These are phyloP conservation scores for Syrmaticus mikado DNA, from an alignment of 2,113 vertebrate species.

Conservation along the genomic window DNA sequence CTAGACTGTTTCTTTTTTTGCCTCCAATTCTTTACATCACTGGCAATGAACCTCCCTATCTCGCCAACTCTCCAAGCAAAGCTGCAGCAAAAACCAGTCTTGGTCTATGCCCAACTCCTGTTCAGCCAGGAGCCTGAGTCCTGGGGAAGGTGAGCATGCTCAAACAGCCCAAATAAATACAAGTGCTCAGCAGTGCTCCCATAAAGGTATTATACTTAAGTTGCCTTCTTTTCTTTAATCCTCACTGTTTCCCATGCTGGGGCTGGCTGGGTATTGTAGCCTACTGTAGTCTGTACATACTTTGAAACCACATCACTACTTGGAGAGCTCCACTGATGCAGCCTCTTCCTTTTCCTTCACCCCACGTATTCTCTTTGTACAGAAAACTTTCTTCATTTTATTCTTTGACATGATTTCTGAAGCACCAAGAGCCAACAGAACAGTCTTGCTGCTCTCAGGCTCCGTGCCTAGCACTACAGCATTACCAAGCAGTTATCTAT, in stretches of 20 bases:
- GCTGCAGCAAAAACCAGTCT: background rate
- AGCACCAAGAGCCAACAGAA: background rate
- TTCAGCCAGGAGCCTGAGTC: background rate
- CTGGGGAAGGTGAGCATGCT: background rate
- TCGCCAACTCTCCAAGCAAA: background rate
- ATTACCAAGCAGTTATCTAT: background rate
- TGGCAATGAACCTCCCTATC: background rate
- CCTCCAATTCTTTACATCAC: background rate
- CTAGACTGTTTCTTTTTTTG: background rate
- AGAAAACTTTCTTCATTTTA: background rate
- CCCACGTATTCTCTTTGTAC: background rate
- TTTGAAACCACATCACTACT: background rate
- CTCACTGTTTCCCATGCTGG: background rate
- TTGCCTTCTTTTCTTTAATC: background rate
- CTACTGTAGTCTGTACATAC: background rate
- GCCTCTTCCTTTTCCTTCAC: background rate
- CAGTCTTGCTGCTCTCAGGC: background rate
- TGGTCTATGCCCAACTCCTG: accelerated
- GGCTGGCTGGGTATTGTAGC: accelerated
- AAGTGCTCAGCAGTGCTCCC: background rate
- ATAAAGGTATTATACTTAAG: background rate
- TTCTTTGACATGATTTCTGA: background rate
- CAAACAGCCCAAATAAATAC: background rate
- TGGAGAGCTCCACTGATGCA: background rate
- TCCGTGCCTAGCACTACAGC: background rate